These are phyloP conservation scores for Nephrotoma appendiculata DNA, from an alignment of 2,888 invertebrate species.

Conservation along the genomic window DNA sequence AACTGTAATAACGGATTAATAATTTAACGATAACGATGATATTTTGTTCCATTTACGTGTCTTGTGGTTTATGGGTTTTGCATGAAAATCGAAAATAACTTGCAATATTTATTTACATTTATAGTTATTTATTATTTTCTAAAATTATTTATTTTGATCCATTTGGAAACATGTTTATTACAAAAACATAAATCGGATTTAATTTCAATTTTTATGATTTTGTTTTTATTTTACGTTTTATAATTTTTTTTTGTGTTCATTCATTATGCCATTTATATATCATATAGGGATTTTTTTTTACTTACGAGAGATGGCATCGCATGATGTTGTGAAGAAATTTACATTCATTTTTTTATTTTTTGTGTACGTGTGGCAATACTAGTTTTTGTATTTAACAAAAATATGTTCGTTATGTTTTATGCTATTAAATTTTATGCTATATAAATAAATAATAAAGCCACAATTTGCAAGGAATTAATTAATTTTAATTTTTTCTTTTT, in stretches of 20 bases:
- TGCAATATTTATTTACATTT: neutral
- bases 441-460: neutral
- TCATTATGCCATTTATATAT: neutral
- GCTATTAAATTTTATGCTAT: too few relatives aligned
- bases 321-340: neutral
- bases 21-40: neutral
- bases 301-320: neutral
- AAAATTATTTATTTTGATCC: neutral
- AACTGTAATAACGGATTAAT: neutral
- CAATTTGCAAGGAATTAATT: neutral
- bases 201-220: neutral
- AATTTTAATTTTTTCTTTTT: neutral
- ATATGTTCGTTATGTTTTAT: neutral
- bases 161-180: neutral
- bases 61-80: neutral
- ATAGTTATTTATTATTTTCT: neutral
- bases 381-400: neutral
- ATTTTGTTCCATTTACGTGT: neutral
- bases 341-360: neutral
- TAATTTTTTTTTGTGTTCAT: neutral
- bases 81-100: neutral
- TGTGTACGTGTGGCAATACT: neutral
- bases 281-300: neutral
- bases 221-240: neutral
- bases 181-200: neutral